A percentile compares a stretch with the other conserved stretches of the same genome.
phyloP scores from a whole-genome alignment of 2,113 vertebrate species.

The Lamprotornis superbus region DNA sequence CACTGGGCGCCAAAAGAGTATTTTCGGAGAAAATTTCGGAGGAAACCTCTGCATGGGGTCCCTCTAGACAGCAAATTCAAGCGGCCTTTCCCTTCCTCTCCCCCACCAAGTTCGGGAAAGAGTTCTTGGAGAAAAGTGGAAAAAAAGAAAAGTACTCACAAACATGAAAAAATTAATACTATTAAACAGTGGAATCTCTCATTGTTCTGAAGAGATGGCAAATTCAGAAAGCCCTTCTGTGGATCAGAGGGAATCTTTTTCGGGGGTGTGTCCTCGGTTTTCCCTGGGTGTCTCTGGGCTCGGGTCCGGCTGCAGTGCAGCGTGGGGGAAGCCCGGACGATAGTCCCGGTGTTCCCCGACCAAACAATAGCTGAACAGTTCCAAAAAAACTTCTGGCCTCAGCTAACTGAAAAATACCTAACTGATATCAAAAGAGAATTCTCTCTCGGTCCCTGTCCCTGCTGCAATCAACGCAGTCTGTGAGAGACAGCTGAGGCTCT shows the following conservation, averaged over 20 bases:
- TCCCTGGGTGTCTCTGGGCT: neutral
- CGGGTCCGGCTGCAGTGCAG: fast-evolving
- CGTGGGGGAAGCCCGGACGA: too few relatives aligned
- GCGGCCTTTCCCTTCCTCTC: fast-evolving
- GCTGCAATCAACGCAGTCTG: neutral
- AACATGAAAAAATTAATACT: neutral
- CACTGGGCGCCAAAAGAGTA: fast-evolving
- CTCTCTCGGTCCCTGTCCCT: fast-evolving
- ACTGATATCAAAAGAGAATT: neutral
- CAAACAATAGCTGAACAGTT: neutral
- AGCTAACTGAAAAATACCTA: neutral
- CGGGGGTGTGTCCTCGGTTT: neutral
- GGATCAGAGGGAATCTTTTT: neutral
- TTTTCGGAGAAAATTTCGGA: neutral
- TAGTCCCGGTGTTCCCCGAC: neutral
- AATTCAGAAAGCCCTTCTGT: neutral
- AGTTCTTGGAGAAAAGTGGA: neutral
- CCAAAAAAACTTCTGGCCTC: neutral
- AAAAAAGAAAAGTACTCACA: neutral
- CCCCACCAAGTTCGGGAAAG: fast-evolving
- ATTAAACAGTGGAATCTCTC: neutral
- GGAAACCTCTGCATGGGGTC: neutral
- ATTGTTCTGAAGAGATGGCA: neutral
- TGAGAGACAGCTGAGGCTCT: neutral
- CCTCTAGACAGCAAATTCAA: neutral